phyloP scores from a whole-genome alignment of 2,797 vertebrate species.

The Megaceryle alcyon region DNA sequence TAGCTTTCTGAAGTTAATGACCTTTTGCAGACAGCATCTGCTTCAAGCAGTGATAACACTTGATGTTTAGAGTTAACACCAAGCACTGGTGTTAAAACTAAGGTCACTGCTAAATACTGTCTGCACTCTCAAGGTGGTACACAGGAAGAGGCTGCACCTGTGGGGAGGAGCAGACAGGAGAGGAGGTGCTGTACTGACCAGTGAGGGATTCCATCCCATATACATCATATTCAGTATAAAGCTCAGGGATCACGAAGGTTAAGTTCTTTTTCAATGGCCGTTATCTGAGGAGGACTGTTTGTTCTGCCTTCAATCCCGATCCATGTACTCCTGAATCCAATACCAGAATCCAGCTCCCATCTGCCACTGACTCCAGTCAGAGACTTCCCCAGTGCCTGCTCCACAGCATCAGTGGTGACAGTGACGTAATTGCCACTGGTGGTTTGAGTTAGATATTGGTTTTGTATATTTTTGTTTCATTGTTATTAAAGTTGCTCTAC shows the following conservation, averaged over 20 bases:
- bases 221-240: too few relatives aligned
- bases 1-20: background rate
- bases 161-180: background rate
- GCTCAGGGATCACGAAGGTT: background rate
- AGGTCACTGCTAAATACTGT: background rate
- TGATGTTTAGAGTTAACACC: background rate
- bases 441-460: background rate
- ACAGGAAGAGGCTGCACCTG: background rate
- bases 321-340: background rate
- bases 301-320: background rate
- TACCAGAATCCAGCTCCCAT: background rate
- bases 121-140: too few relatives aligned
- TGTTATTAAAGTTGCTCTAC: background rate
- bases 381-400: background rate
- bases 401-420: background rate
- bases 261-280: background rate
- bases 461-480: background rate
- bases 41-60: background rate
- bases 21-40: background rate
- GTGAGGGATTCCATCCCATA: background rate
- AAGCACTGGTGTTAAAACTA: background rate
- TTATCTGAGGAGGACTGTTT: background rate
- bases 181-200: background rate
- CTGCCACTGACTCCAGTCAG: background rate
- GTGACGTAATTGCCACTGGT: background rate